These are phyloP conservation scores for Pterophyllum scalare DNA, from an alignment of 2,113 vertebrate species.

Conservation along the genomic window DNA sequence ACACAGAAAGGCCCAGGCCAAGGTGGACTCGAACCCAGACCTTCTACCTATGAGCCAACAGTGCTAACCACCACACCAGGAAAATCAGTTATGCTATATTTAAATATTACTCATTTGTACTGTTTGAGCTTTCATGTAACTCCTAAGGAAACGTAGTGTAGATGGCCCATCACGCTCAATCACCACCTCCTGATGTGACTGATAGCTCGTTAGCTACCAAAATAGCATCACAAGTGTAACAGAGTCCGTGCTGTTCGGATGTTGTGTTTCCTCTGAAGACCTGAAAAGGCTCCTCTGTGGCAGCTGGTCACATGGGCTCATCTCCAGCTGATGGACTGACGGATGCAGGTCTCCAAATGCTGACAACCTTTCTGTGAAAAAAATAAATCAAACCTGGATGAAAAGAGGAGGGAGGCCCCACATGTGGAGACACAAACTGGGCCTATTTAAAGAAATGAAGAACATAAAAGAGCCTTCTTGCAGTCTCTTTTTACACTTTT, in stretches of 20 bases:
- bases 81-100: not conserved
- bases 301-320: not conserved
- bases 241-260: not conserved
- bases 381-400: not conserved
- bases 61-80: too few species aligned
- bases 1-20: too few species aligned
- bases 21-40: too few species aligned
- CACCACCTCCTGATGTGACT: not conserved
- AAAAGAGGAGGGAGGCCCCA: not conserved
- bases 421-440: not conserved
- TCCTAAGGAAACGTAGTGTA: not conserved
- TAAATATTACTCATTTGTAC: not conserved
- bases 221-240: not conserved
- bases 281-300: slow-evolving; percentile 3
- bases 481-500: not conserved
- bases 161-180: not conserved
- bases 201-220: slow-evolving; percentile 6
- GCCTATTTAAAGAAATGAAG: not conserved
- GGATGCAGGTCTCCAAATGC: slow-evolving; percentile 17
- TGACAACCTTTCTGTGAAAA: not conserved
- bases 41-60: too few species aligned
- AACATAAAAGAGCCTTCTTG: not conserved
- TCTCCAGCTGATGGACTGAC: not conserved
- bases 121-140: not conserved
- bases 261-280: slow-evolving; percentile 10